These are phyloP conservation scores for Orgyia antiqua DNA, from an alignment of 2,888 invertebrate genomes.

Conservation along the genomic window DNA sequence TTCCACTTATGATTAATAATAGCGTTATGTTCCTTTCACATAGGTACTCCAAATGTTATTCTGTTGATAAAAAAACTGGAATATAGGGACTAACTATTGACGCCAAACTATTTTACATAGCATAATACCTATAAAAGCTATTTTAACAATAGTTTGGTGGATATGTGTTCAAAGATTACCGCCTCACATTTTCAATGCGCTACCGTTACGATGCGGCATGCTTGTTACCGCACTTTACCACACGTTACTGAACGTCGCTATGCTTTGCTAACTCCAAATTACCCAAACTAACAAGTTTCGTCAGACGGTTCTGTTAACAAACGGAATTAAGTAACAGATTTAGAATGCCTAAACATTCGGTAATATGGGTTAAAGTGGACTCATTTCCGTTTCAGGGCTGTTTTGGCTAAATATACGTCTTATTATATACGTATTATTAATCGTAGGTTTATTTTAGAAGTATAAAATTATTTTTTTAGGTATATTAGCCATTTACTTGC, in stretches of 20 bases:
- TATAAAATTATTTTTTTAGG: too few relatives aligned
- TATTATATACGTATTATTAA: too few relatives aligned
- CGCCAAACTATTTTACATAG: too few relatives aligned
- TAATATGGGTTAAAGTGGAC: not conserved
- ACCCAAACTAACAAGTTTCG: constrained; percentile 24
- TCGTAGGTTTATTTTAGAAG: too few relatives aligned
- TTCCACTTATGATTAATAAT: too few relatives aligned
- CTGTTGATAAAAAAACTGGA: too few relatives aligned
- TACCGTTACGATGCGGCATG: constrained; percentile 22
- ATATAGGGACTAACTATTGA: too few relatives aligned
- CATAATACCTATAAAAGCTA: constrained; percentile 11
- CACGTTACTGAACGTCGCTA: constrained; percentile 20
- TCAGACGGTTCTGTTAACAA: constrained; percentile 15
- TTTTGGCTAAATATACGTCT: too few relatives aligned
- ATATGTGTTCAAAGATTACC: constrained; percentile 18
- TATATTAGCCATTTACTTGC: too few relatives aligned
- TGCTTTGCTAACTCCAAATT: constrained; percentile 27
- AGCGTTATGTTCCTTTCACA: too few relatives aligned
- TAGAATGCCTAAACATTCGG: constrained; percentile 5
- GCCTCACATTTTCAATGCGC: constrained; percentile 9
- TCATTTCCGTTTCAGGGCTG: too few relatives aligned
- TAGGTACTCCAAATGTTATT: too few relatives aligned
- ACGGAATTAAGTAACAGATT: constrained; percentile 25
- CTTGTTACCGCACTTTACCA: constrained; percentile 19
- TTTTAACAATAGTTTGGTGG: constrained; percentile 11